A percentile compares a stretch with the other conserved stretches of the same genome.
Conservation (phyloP, 2,888 invertebrate species). For the Zygogramma bicolorata region DNA sequence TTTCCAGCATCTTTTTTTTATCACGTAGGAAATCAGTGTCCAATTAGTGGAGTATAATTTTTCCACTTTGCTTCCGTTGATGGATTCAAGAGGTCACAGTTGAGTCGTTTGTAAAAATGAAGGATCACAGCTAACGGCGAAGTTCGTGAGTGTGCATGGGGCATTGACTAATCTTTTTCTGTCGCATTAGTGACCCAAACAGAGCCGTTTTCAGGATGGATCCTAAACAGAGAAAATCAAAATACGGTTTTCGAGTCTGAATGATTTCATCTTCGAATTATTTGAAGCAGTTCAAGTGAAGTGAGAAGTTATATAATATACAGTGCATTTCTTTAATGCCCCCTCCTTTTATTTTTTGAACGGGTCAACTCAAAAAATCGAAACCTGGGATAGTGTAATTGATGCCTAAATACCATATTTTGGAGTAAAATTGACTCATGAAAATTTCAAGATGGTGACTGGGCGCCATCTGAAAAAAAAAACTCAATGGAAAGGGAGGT, state of each 20-base stretch:
- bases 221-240: neutral
- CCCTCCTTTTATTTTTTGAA: too few relatives aligned
- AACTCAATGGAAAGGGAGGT: too few relatives aligned
- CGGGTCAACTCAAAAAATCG: too few relatives aligned
- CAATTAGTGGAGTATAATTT: constrained; percentile 46
- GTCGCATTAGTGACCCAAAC: constrained; percentile 42
- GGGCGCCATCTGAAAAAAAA: too few relatives aligned
- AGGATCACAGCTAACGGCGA: constrained; percentile 34
- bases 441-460: too few relatives aligned
- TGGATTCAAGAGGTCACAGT: constrained; percentile 47
- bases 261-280: too few relatives aligned
- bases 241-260: neutral
- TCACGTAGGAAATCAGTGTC: constrained; percentile 40
- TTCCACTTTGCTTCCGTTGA: constrained; percentile 39
- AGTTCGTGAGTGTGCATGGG: constrained; percentile 44
- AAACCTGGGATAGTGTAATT: too few relatives aligned
- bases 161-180: constrained; percentile 53
- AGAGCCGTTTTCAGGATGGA: constrained; percentile 21
- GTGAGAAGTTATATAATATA: too few relatives aligned
- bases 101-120: constrained; percentile 51
- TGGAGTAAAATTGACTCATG: too few relatives aligned
- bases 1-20: constrained; percentile 31
- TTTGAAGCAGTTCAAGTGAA: too few relatives aligned
- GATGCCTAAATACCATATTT: too few relatives aligned
- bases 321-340: too few relatives aligned